Percentiles rank a stretch among this genome's conserved stretches.
Conservation (phyloP, 92 coral and sea anemone genomes). For the Nematostella vectensis region DNA sequence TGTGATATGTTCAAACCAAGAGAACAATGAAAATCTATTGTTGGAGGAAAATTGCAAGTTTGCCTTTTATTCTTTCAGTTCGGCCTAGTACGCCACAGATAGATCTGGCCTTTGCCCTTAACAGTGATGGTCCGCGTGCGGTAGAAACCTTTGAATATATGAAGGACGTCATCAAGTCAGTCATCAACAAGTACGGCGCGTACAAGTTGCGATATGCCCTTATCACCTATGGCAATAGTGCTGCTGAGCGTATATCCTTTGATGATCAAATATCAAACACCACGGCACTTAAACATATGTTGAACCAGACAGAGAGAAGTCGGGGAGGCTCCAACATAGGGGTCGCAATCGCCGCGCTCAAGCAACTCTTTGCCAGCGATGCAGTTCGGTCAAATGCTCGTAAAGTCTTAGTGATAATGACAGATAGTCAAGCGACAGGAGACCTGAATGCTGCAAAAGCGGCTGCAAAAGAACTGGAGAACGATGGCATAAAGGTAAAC, state of each 20-base stretch:
- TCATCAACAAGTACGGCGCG: slow-evolving; percentile 56
- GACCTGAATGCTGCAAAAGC: slow-evolving; percentile 43
- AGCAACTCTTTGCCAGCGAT: slow-evolving; percentile 37
- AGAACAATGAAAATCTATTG: too few species aligned
- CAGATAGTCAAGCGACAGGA: slow-evolving; percentile 49
- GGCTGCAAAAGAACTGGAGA: slow-evolving; percentile 35
- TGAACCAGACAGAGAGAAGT: slow-evolving; percentile 12
- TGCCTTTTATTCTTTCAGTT: slow-evolving; percentile 17
- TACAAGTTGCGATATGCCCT: slow-evolving; percentile 42
- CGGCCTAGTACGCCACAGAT: slow-evolving; percentile 51
- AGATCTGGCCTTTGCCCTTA: slow-evolving; percentile 73
- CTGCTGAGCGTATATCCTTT: slow-evolving; percentile 20
- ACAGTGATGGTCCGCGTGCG: slow-evolving; percentile 50
- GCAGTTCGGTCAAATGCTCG: slow-evolving; percentile 73
- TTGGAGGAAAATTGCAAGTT: too few species aligned
- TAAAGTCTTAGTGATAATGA: slow-evolving; percentile 67
- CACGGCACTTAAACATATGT: not conserved
- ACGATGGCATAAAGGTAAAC: slow-evolving; percentile 30
- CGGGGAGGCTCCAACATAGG: slow-evolving; percentile 44
- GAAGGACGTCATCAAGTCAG: slow-evolving; percentile 56
- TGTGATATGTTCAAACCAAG: too few species aligned
- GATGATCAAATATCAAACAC: slow-evolving; percentile 8
- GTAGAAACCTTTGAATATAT: slow-evolving; percentile 48
- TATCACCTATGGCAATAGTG: slow-evolving; percentile 26
- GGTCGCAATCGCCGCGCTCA: slow-evolving; percentile 46